Percentiles rank a stretch among this genome's conserved stretches.
These are phyloP conservation scores for Zaprionus nigranus DNA, from an alignment of 1,140 invertebrate species.

Conservation along the genomic window DNA sequence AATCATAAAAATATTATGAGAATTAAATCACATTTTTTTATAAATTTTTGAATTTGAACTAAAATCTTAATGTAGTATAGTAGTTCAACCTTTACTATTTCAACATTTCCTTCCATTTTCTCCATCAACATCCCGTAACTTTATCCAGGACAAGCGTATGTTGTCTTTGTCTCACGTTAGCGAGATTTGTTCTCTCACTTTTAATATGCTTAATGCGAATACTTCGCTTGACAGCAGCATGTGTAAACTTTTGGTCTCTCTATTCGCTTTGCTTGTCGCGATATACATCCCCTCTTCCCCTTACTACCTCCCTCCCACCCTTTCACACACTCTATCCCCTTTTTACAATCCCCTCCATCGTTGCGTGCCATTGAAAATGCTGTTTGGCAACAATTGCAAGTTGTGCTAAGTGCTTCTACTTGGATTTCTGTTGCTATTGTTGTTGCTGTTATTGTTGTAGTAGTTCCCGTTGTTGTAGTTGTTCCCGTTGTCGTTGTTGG, in stretches of 20 bases:
- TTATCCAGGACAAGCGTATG: not conserved
- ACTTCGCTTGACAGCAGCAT: slow-evolving; percentile 59
- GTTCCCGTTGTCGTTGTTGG: slow-evolving; percentile 25
- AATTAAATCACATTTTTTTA: too few relatives aligned
- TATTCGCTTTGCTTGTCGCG: slow-evolving; percentile 17
- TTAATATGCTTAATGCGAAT: slow-evolving; percentile 73
- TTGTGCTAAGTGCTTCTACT: slow-evolving; percentile 73
- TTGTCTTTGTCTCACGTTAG: not conserved
- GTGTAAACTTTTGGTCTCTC: slow-evolving; percentile 57
- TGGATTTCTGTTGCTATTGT: slow-evolving; percentile 21
- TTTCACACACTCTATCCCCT: not conserved
- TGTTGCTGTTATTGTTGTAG: too few relatives aligned
- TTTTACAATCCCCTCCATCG: not conserved
- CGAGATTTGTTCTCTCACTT: slow-evolving; percentile 30
- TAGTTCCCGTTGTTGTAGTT: slow-evolving; percentile 3
- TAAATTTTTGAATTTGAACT: not conserved
- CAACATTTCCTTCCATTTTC: too few relatives aligned
- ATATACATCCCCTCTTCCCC: not conserved
- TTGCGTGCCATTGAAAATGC: slow-evolving; percentile 76
- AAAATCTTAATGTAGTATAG: too few relatives aligned
- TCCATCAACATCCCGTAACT: not conserved
- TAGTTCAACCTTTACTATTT: too few relatives aligned
- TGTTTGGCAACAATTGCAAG: slow-evolving; percentile 79
- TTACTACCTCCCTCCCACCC: too few relatives aligned
- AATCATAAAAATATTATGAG: too few relatives aligned